Evolutionary conservation across 2,113 vertebrate genomes (phyloP), one percentile per base, ranked within the genome.

Genomic region (Chaetorhynchus papuensis): DNA sequence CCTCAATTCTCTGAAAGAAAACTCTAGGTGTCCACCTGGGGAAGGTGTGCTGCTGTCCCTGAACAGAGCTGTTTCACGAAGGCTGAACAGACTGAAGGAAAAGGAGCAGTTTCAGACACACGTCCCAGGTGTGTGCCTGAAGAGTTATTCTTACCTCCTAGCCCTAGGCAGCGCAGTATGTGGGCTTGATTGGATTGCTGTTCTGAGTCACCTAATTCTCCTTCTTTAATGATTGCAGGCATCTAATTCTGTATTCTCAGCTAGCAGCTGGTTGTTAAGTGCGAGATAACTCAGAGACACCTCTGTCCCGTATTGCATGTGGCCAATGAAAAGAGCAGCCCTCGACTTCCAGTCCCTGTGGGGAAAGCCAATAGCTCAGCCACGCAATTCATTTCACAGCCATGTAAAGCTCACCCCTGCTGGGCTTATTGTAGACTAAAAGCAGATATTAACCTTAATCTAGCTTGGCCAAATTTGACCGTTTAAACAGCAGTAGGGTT

Each of bases 141-240:
- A 42, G 7, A 70, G 27, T 75, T 81, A 50, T 54, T 64, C 44
- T 82, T 39, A 23, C 59, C 82, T 74, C 30, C 52, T 64, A 78
- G 42, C 74, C 83, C 69, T 56, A 89, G 69, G 74, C 60, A 91
- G 33, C 0, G 1, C 49, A 75, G 23, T 59, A 28, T 44, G 56
- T 94, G 78, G 22, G 44, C 82, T 78, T 94, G 87, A 93, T 64
- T 75, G 74, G 39, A 70, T 76, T 91, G 47, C 65, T 3, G 3
- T 47, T 87, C 74, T 79, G 81, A 94, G 78, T 93, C 87, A 96
- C 56, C 37, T 82, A 82, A 81, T 94, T 91, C 80, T 88, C n/a
- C 49, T 39, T 76, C 75, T 83, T 1, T 65, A 94, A 74, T 6
- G 30, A 83, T 61, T 83, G 22, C 37, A 94, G 59, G 26, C 49